phyloP scores from a whole-genome alignment of 2,888 invertebrate genomes.

The Thymelicus lineola region DNA sequence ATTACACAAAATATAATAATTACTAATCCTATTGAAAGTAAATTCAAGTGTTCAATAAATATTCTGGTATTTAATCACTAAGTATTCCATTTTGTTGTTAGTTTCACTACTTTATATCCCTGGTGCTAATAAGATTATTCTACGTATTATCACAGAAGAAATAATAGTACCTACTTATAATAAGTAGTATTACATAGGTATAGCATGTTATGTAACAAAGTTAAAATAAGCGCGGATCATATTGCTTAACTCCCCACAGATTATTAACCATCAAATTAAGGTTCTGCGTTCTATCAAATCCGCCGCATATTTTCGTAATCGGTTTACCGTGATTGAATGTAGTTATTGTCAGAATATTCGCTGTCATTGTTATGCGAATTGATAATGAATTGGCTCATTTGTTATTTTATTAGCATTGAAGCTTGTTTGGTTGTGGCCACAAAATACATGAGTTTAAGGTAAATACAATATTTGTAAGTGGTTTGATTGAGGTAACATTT shows the following conservation, averaged over 20 bases:
- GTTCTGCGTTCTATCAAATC: constrained; percentile 11
- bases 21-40: no score
- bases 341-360: constrained; percentile 27
- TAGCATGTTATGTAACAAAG: background rate
- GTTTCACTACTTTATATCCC: no score
- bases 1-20: no score
- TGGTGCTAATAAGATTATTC: no score
- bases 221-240: background rate
- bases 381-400: constrained; percentile 27
- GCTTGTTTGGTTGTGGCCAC: constrained; percentile 1
- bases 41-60: no score
- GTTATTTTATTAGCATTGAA: constrained; percentile 21
- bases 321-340: constrained; percentile 27
- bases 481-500: background rate
- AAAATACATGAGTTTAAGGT: background rate
- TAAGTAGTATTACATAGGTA: no score
- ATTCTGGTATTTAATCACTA: no score
- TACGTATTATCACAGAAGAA: no score
- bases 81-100: no score
- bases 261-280: constrained; percentile 22
- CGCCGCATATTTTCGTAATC: constrained; percentile 22
- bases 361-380: constrained; percentile 24
- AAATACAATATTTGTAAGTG: background rate
- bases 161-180: no score
- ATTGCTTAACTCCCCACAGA: constrained; percentile 4